Base-by-base conservation (phyloP, 2,113 vertebrate species). In the Anas platyrhynchos region DNA sequence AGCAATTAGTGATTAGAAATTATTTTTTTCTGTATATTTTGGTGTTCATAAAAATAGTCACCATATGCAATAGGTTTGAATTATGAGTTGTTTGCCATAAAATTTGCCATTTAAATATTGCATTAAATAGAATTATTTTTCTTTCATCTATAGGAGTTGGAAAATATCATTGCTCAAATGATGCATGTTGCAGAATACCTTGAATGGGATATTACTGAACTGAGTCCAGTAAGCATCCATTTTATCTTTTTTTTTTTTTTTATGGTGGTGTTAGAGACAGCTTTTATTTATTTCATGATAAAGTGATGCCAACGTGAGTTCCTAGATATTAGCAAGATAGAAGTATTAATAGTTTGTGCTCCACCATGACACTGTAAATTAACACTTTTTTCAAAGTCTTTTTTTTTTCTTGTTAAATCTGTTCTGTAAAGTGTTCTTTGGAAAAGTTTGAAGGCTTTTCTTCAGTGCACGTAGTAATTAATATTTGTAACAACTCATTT, bases 171-270 rank as follows among this genome's bases (percentile, higher is more conserved):
- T 86, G 95, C 98, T 79, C 98, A 99, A 93, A 99, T 99, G 98
- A 99, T 98, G 98, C 98, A 98, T 32, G 98, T 98, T 25, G 98
- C 98, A 50, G 98, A 99, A 91, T 99, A 98, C 94, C 98, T 99
- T 36, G 98, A 98, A 85, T 99, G 98, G 99, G 98, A 98, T 93
- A 97, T 99, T 95, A 99, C 99, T 5, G 99, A 99, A 91, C 98
- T 99, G 43, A 99, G 98, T 86, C 99, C 98, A 74, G 99, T 99
- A 98, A 97, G 98, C 91, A 94, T 85, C n/a, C n/a, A 27, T 91
- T 82, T 88, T 91, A 61, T 76, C 31, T 68, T 27, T 74, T 46
- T 88, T 66, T 29, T 44, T 44, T 17, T 46, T 46, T 88, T 69
- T 11, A 82, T 81, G 31, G 58, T 69, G 25, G 72, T 66, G 11